phyloP scores from a whole-genome alignment of 2,888 invertebrate genomes.

The Carterocephalus palaemon region DNA sequence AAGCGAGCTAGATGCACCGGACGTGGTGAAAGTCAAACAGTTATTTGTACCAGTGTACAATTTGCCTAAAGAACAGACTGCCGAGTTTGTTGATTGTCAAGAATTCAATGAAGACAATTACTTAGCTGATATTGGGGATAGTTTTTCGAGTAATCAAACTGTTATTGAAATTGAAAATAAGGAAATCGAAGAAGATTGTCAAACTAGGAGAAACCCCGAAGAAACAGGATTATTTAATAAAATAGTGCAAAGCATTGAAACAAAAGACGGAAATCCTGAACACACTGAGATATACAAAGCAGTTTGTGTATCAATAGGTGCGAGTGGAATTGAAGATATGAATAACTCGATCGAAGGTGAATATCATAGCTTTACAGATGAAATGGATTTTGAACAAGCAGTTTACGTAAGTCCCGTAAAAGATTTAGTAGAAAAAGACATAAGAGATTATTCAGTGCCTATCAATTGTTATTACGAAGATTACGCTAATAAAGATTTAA shows the following conservation, averaged over 20 bases:
- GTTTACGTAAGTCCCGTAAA: conserved; percentile 69
- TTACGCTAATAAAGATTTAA: conserved; percentile 44
- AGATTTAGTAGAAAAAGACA: conserved; percentile 67
- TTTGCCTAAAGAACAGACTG: conserved; percentile 38
- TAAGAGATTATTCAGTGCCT: conserved; percentile 71
- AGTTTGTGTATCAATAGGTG: conserved; percentile 33
- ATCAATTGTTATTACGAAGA: conserved; percentile 68
- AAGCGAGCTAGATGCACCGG: conserved; percentile 24
- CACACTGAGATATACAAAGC: conserved; percentile 37
- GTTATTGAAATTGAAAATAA: conserved; percentile 42
- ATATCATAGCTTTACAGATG: conserved; percentile 70
- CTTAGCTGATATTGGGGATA: conserved; percentile 53
- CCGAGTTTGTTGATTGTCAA: conserved; percentile 65
- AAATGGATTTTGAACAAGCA: conserved; percentile 55
- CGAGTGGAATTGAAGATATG: conserved; percentile 37
- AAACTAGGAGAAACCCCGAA: too few species aligned
- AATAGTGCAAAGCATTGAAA: conserved; percentile 14
- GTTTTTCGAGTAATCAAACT: conserved; percentile 55
- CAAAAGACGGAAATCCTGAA: conserved; percentile 19
- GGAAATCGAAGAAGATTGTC: conserved; percentile 25
- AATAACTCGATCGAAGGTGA: conserved; percentile 58
- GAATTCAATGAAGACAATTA: conserved; percentile 71
- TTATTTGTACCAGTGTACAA: conserved; percentile 47
- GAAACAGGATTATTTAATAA: conserved; percentile 21
- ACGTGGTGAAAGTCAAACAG: conserved; percentile 48